Base-by-base conservation (phyloP, 2,888 invertebrate species). In the Scaptomyza cyrtandrae region DNA sequence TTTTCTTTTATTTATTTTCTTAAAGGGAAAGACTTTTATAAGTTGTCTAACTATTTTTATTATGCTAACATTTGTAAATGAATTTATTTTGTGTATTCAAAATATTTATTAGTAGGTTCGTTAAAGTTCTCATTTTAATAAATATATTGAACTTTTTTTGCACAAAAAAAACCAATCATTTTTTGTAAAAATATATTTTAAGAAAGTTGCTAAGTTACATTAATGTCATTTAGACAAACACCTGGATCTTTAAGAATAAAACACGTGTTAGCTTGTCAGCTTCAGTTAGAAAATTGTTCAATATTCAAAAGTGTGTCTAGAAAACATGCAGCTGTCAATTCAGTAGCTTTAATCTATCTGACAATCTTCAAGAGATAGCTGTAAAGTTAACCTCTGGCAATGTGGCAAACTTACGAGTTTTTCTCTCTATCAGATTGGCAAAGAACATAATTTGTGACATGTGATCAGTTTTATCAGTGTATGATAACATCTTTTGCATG, bases 391-490 rank as follows among this genome's bases (percentile, higher is more conserved):
- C 55, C 66, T 16, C 43, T 13, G 55, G 55, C 50, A 29, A 46
- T 45, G 27, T 54, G 24, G 27, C 10, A 27, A 24, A 54, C 19
- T 37, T 43, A 11, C 3, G 27, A 31, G 44, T 24, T 33, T n/a
- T 46, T 19, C 4, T 6, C 4, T 10, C 31, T 67, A 67, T 68
- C 68, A 37, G 68, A 68, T 69, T 31, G 44, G 29, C 16, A 44
- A 45, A 19, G 11, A 43, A 55, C 63, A 69, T 60, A 63, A 53
- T 24, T 54, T 43, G 43, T 35, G 43, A 39, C 58, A 62, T 62
- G 59, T 65, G 45, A 53, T 27, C 35, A 19, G 6, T 37, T 33
- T 71, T 65, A 76, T 75, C 75, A 44, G 53, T 41, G 54, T 41
- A 19, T 53, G 33, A 43, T 49, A 43, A 33, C 43, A 71, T 46